A percentile compares a stretch with the other conserved stretches of the same genome.
These are phyloP conservation scores for Platorchestia sp. DNA, from an alignment of 1,140 invertebrate genomes.

Conservation along the genomic window DNA sequence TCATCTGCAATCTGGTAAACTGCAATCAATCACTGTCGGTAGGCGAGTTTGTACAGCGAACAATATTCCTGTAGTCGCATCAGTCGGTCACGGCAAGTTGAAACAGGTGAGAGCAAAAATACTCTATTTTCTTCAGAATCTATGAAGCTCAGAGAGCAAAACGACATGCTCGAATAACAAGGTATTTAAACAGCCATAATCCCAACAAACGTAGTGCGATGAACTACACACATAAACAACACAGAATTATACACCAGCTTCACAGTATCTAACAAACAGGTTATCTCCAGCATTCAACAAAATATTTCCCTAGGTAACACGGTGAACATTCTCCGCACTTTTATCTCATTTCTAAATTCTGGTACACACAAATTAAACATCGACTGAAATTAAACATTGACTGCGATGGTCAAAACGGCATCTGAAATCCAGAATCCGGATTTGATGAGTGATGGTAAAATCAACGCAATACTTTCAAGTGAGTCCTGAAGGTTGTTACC, in stretches of 20 bases:
- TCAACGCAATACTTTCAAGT: background rate
- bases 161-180: slow-evolving; percentile 28
- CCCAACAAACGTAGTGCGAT: background rate
- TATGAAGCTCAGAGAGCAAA: slow-evolving; percentile 6
- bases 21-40: background rate
- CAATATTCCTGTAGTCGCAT: background rate
- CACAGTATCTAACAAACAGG: slow-evolving; percentile 6
- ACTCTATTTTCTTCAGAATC: background rate
- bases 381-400: background rate
- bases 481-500: background rate
- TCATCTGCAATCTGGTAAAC: background rate
- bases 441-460: background rate
- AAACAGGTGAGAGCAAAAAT: background rate
- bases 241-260: slow-evolving; percentile 39
- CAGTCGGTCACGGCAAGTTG: background rate
- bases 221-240: slow-evolving; percentile 28
- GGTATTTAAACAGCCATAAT: slow-evolving; percentile 14
- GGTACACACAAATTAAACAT: background rate
- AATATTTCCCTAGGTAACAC: background rate
- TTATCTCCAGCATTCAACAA: background rate
- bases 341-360: background rate
- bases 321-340: background rate
- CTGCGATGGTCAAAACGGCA: background rate
- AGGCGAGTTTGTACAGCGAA: background rate
- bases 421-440: background rate